Percentiles rank a stretch among this genome's conserved stretches.
Conservation (phyloP, 1,140 invertebrate species). For the Aphelenchoides besseyi region DNA sequence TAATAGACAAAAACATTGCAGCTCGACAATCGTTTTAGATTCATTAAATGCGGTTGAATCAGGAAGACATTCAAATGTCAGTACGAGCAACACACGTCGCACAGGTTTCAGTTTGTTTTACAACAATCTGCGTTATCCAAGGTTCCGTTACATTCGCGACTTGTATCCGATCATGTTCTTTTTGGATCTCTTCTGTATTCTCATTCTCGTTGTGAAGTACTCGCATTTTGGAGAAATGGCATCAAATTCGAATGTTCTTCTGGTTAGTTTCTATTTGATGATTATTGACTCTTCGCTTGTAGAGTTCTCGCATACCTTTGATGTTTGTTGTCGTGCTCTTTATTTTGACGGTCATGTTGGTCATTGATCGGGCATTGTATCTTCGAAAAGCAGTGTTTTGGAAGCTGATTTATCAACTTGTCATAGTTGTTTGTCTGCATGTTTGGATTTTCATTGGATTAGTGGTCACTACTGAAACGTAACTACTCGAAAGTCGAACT, state of each 20-base stretch:
- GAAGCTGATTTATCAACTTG: constrained; percentile 87
- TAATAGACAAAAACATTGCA: no score
- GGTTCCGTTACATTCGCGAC: constrained; percentile 79
- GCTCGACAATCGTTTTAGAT: no score
- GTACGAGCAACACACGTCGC: not conserved
- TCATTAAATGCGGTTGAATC: no score
- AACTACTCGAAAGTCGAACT: not conserved
- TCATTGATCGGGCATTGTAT: constrained; percentile 89
- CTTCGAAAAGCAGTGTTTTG: constrained; percentile 81
- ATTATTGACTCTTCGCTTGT: not conserved
- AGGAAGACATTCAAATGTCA: no score
- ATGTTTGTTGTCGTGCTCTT: constrained; percentile 91
- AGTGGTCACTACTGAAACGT: constrained; percentile 80
- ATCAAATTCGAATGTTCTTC: not conserved
- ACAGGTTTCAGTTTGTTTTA: constrained; percentile 69
- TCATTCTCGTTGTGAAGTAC: constrained; percentile 92
- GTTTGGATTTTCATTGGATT: constrained; percentile 95
- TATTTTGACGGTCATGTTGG: constrained; percentile 81
- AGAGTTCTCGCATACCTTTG: constrained; percentile 74
- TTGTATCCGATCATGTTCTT: constrained; percentile 97
- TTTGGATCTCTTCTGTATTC: constrained; percentile 94
- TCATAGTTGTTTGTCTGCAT: constrained; percentile 85
- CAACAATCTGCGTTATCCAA: constrained; percentile 73
- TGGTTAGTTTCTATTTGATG: not conserved
- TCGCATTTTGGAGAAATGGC: constrained; percentile 72